Conservation (phyloP, 2,113 vertebrate genomes). For the Cynopterus brachyotis region DNA sequence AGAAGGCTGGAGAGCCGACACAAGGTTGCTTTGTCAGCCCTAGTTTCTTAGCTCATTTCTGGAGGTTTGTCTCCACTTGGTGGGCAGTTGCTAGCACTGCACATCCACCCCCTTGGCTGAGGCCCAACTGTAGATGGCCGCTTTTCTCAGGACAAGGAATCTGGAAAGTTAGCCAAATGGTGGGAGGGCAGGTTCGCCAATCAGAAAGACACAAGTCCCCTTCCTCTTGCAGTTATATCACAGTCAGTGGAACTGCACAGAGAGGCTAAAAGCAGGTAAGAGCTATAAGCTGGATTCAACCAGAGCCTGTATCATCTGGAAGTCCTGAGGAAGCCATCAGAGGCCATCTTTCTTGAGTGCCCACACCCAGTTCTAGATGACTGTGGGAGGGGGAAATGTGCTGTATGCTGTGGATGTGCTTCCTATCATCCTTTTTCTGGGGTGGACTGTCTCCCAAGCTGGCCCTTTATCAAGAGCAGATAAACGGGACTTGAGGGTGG, state of each 20-base stretch:
- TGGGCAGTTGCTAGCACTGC: background rate
- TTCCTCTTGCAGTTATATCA: background rate
- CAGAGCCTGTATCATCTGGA: background rate
- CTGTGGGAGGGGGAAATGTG: fast-evolving
- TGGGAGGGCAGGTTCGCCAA: fast-evolving
- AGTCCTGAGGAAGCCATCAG: background rate
- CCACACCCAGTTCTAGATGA: fast-evolving
- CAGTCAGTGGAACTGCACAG: fast-evolving
- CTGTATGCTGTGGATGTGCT: too few species aligned
- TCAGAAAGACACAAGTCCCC: fast-evolving
- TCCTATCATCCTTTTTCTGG: too few species aligned
- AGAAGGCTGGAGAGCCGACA: background rate
- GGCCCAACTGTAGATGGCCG: fast-evolving
- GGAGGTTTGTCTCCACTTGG: slow-evolving; percentile 53
- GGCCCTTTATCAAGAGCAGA: background rate
- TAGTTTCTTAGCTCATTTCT: background rate
- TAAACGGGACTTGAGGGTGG: fast-evolving
- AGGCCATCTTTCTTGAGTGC: background rate
- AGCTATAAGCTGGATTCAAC: fast-evolving
- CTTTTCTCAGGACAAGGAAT: background rate
- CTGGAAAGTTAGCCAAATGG: background rate
- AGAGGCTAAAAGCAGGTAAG: fast-evolving
- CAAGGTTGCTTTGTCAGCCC: fast-evolving
- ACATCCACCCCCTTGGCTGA: background rate
- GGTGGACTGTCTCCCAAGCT: fast-evolving